Percentiles rank a stretch among this genome's conserved stretches.
These are phyloP conservation scores for Adineta ricciae DNA, from an alignment of 2,888 invertebrate species.

Conservation along the genomic window DNA sequence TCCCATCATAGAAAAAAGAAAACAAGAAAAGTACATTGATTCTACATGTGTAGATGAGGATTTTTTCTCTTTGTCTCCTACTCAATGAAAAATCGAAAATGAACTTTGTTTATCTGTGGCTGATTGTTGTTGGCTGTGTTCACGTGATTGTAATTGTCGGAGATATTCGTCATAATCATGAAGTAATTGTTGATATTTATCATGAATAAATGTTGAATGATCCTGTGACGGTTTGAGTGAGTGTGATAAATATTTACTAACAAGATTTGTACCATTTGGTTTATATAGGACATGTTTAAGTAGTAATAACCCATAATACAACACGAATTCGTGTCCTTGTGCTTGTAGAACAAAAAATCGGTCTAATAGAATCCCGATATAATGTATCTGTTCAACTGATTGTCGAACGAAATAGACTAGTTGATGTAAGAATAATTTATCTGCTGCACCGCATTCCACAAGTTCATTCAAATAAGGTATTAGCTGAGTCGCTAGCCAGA, in stretches of 20 bases:
- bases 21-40: background rate
- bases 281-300: background rate
- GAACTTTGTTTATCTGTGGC: background rate
- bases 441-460: background rate
- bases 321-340: background rate
- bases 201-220: background rate
- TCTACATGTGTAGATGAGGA: background rate
- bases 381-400: constrained; percentile 1
- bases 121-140: background rate
- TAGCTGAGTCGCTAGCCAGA: constrained; percentile 20
- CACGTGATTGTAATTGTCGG: background rate
- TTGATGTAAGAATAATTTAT: constrained; percentile 22
- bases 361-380: background rate
- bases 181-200: background rate
- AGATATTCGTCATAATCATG: background rate
- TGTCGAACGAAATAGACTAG: constrained; percentile 11
- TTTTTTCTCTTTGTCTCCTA: background rate
- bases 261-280: background rate
- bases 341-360: background rate
- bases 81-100: background rate
- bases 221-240: background rate
- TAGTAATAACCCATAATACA: background rate
- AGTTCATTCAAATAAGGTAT: background rate
- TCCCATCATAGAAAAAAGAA: background rate
- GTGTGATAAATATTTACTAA: background rate